A percentile compares a stretch with the other conserved stretches of the same genome.
Conservation (phyloP, 2,888 invertebrate species). For the Scrobipalpa atriplicella region DNA sequence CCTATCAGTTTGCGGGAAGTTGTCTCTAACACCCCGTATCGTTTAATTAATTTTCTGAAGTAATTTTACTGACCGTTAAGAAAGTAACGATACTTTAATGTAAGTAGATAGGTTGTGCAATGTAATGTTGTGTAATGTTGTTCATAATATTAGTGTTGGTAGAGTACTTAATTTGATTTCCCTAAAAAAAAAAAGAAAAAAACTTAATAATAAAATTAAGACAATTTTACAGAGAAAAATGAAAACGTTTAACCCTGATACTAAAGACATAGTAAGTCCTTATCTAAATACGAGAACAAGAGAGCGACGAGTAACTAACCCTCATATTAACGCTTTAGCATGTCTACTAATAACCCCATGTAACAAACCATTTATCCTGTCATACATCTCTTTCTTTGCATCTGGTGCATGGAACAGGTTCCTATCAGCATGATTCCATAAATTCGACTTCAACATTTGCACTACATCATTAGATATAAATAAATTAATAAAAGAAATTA, state of each 20-base stretch:
- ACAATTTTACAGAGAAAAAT: not conserved
- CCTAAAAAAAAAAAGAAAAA: no score
- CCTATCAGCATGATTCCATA: not conserved
- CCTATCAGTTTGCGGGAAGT: no score
- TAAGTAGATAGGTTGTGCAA: no score
- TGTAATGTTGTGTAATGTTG: no score
- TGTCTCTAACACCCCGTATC: no score
- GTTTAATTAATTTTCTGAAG: no score
- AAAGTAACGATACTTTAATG: no score
- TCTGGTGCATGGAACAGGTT: constrained; percentile 1
- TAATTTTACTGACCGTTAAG: no score
- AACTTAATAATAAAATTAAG: no score
- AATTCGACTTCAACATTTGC: not conserved
- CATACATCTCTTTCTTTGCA: constrained; percentile 6
- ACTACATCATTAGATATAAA: not conserved
- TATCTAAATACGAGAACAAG: constrained; percentile 54
- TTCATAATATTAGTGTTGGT: no score
- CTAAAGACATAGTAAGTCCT: not conserved
- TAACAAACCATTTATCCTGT: constrained; percentile 31
- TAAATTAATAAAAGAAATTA: not conserved
- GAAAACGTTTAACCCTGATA: not conserved
- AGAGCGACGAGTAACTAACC: constrained; percentile 66
- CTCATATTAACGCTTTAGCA: constrained; percentile 76
- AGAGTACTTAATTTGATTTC: no score
- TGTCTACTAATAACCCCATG: constrained; percentile 49